Evolutionary conservation across 2,797 vertebrate species (phyloP).

Genomic region (Rhinichthys osculus): DNA sequence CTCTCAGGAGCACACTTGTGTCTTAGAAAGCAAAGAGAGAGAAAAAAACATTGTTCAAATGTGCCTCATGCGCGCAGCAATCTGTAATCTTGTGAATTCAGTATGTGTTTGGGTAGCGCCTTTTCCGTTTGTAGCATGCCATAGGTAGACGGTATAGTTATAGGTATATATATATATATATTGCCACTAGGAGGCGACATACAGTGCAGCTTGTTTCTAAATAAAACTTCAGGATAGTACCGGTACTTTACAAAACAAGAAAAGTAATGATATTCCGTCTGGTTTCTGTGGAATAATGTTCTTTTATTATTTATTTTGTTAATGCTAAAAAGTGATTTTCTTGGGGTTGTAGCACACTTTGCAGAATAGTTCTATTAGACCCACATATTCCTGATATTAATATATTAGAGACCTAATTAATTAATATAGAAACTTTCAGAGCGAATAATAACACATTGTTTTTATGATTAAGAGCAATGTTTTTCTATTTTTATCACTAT

Average conservation of each 20-base stretch:
- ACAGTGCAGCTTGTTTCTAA: neutral
- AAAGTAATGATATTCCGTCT: neutral
- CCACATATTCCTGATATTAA: neutral
- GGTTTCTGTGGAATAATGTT: neutral
- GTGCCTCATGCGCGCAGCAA: neutral
- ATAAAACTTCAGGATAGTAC: neutral
- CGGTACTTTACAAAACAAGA: neutral
- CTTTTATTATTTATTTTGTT: neutral
- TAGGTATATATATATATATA: neutral
- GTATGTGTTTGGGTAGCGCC: neutral
- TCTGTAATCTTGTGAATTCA: neutral
- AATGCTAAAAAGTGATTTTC: neutral
- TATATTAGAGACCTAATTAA: no score
- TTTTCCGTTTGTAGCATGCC: neutral
- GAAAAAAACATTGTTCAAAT: no score
- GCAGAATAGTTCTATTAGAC: neutral
- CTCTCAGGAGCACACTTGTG: neutral
- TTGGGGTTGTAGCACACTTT: neutral
- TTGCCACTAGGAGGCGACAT: slow-evolving; percentile 14
- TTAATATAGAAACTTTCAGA: neutral
- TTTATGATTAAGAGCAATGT: neutral
- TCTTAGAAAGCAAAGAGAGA: neutral
- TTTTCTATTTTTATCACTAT: neutral
- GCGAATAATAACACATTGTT: neutral
- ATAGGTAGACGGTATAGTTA: no score